Evolutionary conservation across 2,888 invertebrate species (phyloP).

Genomic region (Herminia tarsipennalis): DNA sequence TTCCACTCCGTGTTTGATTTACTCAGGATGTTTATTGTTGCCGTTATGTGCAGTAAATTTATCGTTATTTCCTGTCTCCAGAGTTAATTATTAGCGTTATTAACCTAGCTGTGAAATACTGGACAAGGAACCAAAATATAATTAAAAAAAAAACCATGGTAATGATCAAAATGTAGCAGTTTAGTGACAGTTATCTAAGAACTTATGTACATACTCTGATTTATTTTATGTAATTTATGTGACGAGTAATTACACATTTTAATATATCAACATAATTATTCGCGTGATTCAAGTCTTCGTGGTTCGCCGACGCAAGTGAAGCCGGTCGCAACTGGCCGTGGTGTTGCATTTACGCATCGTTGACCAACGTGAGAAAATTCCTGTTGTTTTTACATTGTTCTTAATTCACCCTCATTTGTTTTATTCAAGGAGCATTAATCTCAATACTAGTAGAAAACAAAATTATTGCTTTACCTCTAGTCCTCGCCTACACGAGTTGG

Average conservation of each 20-base stretch:
- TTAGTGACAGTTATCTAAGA: not conserved
- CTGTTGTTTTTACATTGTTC: constrained; percentile 70
- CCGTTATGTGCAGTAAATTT: too few relatives aligned
- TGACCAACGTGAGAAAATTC: constrained; percentile 77
- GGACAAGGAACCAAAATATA: too few relatives aligned
- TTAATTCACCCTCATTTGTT: constrained; percentile 66
- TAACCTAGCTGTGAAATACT: too few relatives aligned
- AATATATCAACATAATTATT: constrained; percentile 39
- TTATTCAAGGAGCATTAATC: constrained; percentile 49
- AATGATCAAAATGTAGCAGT: not conserved
- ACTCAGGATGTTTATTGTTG: too few relatives aligned
- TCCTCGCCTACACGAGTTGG: constrained; percentile 9
- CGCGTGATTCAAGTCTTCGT: constrained; percentile 63
- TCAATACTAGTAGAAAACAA: constrained; percentile 21
- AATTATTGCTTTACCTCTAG: constrained; percentile 11
- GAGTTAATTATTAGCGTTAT: too few relatives aligned
- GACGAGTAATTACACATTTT: constrained; percentile 35
- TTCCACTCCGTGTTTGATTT: too few relatives aligned
- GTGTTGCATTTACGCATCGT: constrained; percentile 73
- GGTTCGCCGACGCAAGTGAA: constrained; percentile 57
- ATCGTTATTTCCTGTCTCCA: too few relatives aligned
- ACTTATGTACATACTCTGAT: constrained; percentile 9
- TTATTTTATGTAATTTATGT: constrained; percentile 21
- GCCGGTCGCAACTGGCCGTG: constrained; percentile 71
- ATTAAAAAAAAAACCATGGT: too few relatives aligned